These are phyloP conservation scores for Cladorhizidae sp. DNA, from an alignment of 37 sponge, comb jelly and placozoan species.

Conservation along the genomic window DNA sequence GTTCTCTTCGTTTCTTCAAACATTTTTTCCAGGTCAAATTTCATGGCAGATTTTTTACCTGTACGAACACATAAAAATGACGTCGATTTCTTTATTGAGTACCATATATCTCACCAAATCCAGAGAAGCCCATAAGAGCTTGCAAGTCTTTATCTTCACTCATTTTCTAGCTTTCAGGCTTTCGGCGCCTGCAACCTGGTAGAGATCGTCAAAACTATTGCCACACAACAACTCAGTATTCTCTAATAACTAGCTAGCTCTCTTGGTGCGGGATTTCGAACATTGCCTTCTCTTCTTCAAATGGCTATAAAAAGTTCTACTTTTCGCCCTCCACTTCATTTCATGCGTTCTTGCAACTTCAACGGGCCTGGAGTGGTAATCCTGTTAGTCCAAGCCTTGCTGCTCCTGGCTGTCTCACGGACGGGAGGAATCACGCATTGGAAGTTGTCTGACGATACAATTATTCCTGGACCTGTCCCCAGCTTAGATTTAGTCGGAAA, in stretches of 20 bases:
- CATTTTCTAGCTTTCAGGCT: not conserved
- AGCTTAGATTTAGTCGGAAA: not conserved
- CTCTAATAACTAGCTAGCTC: too few species aligned
- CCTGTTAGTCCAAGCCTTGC: conserved; percentile 6
- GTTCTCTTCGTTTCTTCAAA: conserved; percentile 76
- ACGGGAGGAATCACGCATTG: conserved; percentile 70
- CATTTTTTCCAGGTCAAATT: conserved; percentile 91
- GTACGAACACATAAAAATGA: not conserved
- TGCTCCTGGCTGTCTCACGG: not conserved
- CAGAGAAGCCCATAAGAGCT: conserved; percentile 67
- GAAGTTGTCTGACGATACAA: conserved; percentile 55
- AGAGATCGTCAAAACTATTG: too few species aligned
- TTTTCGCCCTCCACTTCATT: too few species aligned
- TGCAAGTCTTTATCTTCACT: conserved; percentile 30
- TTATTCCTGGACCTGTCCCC: conserved; percentile 15
- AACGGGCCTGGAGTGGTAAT: not conserved
- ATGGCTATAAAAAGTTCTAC: too few species aligned
- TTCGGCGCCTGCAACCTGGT: too few species aligned
- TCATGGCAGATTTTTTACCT: conserved; percentile 77
- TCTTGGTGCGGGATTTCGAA: too few species aligned
- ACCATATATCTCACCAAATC: conserved; percentile 47
- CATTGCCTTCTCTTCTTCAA: too few species aligned
- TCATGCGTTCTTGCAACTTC: too few species aligned
- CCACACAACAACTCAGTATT: too few species aligned
- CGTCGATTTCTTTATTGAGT: too few species aligned